phyloP scores from a whole-genome alignment of 2,797 vertebrate genomes.

The Vespertilio murinus region DNA sequence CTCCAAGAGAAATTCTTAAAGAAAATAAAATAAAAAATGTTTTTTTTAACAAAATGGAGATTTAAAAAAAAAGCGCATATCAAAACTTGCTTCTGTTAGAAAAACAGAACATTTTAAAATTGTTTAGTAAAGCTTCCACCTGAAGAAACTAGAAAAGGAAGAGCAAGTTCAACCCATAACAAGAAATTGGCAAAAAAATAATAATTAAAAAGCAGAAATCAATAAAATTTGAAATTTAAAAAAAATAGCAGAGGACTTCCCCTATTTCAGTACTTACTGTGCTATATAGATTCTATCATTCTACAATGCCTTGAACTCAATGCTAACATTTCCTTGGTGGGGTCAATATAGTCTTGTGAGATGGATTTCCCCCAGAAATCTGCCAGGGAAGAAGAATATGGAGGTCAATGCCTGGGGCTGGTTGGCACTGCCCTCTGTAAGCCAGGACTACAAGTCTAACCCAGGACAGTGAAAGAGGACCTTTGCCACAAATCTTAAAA shows the following conservation, averaged over 20 bases:
- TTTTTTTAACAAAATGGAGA: background rate
- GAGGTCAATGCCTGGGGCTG: background rate
- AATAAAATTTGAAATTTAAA: constrained; percentile 3
- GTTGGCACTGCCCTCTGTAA: background rate
- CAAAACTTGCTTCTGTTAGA: background rate
- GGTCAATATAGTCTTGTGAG: background rate
- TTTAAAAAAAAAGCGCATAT: constrained; percentile 7
- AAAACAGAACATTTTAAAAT: background rate
- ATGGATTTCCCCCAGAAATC: background rate
- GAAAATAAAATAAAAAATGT: background rate
- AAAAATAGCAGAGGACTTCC: background rate
- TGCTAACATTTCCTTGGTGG: background rate
- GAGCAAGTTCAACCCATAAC: background rate
- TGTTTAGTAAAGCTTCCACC: background rate
- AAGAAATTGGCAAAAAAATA: background rate
- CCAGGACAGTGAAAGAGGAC: background rate
- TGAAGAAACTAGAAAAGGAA: constrained; percentile 26
- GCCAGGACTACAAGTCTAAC: background rate
- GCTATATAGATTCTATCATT: background rate
- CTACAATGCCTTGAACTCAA: background rate
- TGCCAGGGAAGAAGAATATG: background rate
- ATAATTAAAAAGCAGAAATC: background rate
- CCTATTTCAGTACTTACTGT: background rate
- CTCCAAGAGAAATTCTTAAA: background rate
- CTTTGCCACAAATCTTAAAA: background rate